Conservation (phyloP, 2,888 invertebrate species). For the Hoplodrina blanda region DNA sequence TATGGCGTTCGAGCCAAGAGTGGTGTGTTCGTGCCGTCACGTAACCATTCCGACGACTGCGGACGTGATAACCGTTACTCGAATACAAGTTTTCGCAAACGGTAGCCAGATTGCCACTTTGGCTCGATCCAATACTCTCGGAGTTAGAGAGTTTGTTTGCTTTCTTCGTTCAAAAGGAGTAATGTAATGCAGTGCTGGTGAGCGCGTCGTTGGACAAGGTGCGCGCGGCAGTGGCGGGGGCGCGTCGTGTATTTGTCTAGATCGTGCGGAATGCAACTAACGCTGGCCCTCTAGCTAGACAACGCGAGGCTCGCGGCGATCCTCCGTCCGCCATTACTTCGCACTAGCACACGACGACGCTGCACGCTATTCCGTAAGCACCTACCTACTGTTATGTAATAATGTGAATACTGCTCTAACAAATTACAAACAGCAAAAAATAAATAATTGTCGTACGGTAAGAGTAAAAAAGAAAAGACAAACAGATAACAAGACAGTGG, state of each 20-base stretch:
- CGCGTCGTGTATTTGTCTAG: slow-evolving; percentile 70
- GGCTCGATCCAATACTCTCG: slow-evolving; percentile 32
- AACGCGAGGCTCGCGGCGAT: slow-evolving; percentile 14
- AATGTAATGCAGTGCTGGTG: slow-evolving; percentile 44
- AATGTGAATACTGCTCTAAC: slow-evolving; percentile 3
- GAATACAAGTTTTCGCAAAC: slow-evolving; percentile 22
- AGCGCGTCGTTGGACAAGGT: slow-evolving; percentile 5
- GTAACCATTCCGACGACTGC: slow-evolving; percentile 57
- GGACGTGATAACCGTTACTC: slow-evolving; percentile 62
- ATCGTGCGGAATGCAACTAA: slow-evolving; percentile 68
- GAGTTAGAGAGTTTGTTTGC: slow-evolving; percentile 5
- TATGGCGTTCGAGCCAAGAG: slow-evolving; percentile 60
- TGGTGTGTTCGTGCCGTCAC: slow-evolving; percentile 58
- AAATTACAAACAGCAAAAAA: neutral
- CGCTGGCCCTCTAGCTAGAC: slow-evolving; percentile 48
- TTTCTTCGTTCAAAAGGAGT: slow-evolving; percentile 31
- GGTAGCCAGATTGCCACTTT: neutral
- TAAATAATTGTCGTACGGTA: neutral
- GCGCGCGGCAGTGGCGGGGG: slow-evolving; percentile 45
- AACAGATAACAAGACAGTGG: neutral
- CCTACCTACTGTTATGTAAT: neutral
- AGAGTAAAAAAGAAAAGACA: neutral
- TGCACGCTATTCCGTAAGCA: neutral
- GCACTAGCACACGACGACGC: slow-evolving; percentile 35
- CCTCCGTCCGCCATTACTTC: slow-evolving; percentile 34